A percentile compares a stretch with the other conserved stretches of the same genome.
Evolutionary conservation across 2,888 invertebrate genomes (phyloP).

Genomic region (Bombylius discolor): DNA sequence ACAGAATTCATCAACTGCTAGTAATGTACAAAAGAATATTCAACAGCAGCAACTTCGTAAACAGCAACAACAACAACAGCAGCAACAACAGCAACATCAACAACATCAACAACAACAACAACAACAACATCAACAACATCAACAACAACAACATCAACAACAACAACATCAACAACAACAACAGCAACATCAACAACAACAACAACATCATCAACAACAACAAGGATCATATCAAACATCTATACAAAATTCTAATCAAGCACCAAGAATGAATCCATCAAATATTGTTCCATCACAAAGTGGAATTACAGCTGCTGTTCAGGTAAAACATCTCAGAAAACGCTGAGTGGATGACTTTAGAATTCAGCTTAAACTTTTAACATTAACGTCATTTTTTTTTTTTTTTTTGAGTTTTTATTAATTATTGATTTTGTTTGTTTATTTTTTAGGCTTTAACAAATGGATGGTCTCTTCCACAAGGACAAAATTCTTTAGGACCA

Average conservation of each 20-base stretch:
- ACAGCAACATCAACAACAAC: slow-evolving; percentile 21
- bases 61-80: slow-evolving; percentile 24
- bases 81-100: slow-evolving; percentile 24
- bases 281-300: slow-evolving; percentile 35
- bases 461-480: slow-evolving; percentile 29
- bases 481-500: slow-evolving; percentile 24
- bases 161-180: slow-evolving; percentile 23
- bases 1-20: slow-evolving; percentile 17
- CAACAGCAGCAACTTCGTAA: slow-evolving; percentile 23
- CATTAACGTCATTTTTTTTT: no score
- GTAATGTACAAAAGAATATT: no score
- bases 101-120: slow-evolving; percentile 25
- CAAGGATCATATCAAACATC: slow-evolving; percentile 9
- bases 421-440: background rate
- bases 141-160: slow-evolving; percentile 18
- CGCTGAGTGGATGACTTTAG: no score
- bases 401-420: background rate
- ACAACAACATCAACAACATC: slow-evolving; percentile 22
- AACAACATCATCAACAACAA: slow-evolving; percentile 22
- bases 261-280: slow-evolving; percentile 27
- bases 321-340: slow-evolving; percentile 12
- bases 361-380: no score
- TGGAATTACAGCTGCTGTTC: slow-evolving; percentile 24
- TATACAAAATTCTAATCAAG: slow-evolving; percentile 7
- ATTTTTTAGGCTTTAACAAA: slow-evolving; percentile 30